phyloP scores from a whole-genome alignment of 2,113 vertebrate species.

The Macquaria australasica region DNA sequence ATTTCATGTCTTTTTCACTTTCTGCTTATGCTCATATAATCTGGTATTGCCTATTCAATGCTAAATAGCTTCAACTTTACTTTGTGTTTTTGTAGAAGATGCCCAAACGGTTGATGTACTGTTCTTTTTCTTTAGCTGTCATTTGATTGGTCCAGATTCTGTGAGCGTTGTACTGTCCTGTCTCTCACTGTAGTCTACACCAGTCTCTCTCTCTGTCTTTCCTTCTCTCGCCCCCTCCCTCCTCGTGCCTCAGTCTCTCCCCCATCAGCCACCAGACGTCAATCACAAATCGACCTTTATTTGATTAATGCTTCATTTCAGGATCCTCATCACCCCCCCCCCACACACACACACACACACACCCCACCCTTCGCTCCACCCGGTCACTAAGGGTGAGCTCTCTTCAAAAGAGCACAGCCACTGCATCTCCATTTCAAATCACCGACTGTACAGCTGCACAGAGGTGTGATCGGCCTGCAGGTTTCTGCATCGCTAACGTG shows the following conservation, averaged over 20 bases:
- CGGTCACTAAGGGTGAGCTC: constrained; percentile 51
- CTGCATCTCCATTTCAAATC: constrained; percentile 66
- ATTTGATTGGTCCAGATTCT: not conserved
- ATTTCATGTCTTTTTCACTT: no score
- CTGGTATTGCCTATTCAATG: not conserved
- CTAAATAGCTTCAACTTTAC: constrained; percentile 6
- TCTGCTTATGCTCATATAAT: not conserved
- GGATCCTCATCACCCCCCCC: constrained; percentile 44
- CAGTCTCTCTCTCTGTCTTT: not conserved
- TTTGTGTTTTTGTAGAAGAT: not conserved
- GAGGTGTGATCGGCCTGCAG: constrained; percentile 12
- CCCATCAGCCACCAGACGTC: constrained; percentile 22
- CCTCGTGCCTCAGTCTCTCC: not conserved
- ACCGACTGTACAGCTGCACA: not conserved
- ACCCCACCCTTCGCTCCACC: constrained; percentile 13
- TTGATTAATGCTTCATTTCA: constrained; percentile 60
- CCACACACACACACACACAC: no score
- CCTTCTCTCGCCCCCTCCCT: not conserved
- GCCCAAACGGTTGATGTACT: no score
- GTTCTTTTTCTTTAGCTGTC: not conserved
- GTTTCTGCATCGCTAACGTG: constrained; percentile 20
- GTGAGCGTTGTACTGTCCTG: not conserved
- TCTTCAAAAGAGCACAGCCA: constrained; percentile 36
- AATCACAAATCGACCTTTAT: constrained; percentile 67
- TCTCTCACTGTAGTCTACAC: not conserved